Conservation (phyloP, 2,113 vertebrate species). For the Melanerpes aurifrons region DNA sequence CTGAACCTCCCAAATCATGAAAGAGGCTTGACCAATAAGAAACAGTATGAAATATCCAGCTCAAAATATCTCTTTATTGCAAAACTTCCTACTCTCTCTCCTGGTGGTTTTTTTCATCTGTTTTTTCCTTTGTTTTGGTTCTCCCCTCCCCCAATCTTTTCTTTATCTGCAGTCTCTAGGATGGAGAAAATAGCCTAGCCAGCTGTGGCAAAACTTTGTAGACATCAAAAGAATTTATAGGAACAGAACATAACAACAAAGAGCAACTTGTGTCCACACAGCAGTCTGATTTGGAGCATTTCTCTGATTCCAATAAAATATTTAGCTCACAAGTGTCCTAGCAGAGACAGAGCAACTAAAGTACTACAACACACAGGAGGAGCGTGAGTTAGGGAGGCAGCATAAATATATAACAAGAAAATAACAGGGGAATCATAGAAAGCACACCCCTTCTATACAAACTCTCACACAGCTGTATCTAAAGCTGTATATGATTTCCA, state of each 20-base stretch:
- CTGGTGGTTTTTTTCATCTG: not conserved
- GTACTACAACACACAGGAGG: not conserved
- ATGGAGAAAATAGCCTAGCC: conserved; percentile 32
- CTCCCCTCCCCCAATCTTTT: not conserved
- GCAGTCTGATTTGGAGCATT: not conserved
- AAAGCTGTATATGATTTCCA: not conserved
- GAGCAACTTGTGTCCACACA: not conserved
- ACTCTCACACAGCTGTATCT: not conserved
- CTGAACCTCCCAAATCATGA: conserved; percentile 7
- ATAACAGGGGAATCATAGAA: not conserved
- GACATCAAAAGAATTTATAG: conserved; percentile 13
- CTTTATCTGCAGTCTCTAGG: not conserved
- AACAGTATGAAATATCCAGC: not conserved
- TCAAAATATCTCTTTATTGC: conserved; percentile 20
- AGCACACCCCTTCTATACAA: not conserved
- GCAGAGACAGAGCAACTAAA: not conserved
- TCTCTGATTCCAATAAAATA: conserved; percentile 2
- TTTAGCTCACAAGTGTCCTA: conserved; percentile 8
- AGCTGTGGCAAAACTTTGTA: conserved; percentile 24
- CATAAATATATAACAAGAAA: not conserved
- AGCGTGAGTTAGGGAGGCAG: not conserved
- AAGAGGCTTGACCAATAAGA: not conserved
- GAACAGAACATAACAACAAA: conserved; percentile 1
- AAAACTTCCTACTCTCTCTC: not conserved
- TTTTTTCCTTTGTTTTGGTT: not conserved